phyloP scores from a whole-genome alignment of 1,140 invertebrate species.

The Drosophila lowei region DNA sequence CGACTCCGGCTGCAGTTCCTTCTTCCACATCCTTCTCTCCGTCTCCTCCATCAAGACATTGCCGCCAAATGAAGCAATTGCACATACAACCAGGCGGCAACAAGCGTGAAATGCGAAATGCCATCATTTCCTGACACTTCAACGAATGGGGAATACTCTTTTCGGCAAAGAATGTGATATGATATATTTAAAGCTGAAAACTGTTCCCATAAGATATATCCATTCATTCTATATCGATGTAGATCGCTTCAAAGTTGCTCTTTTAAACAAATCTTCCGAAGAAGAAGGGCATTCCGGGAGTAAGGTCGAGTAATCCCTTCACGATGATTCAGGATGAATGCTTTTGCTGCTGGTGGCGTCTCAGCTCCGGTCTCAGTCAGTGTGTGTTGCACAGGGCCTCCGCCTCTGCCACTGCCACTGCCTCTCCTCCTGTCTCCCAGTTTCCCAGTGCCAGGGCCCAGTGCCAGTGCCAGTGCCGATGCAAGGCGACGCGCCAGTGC shows the following conservation, averaged over 20 bases:
- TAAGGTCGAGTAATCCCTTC: no score
- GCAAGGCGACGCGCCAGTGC: conserved; percentile 37
- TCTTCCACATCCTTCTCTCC: conserved; percentile 3
- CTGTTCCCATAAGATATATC: no score
- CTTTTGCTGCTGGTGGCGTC: conserved; percentile 28
- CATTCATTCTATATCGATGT: no score
- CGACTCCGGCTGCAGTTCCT: no score
- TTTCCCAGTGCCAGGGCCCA: no score
- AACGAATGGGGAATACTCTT: conserved; percentile 14
- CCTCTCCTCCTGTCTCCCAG: no score
- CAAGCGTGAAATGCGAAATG: conserved; percentile 35
- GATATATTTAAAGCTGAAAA: no score
- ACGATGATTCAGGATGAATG: conserved; percentile 26
- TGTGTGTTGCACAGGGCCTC: conserved; percentile 28
- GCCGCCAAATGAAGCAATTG: conserved; percentile 78
- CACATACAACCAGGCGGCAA: conserved; percentile 64
- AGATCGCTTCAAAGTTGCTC: no score
- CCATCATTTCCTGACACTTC: not conserved
- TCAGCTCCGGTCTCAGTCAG: conserved; percentile 18
- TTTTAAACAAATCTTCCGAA: no score
- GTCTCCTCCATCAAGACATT: conserved; percentile 51
- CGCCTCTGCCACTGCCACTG: no score
- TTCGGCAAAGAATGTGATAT: no score
- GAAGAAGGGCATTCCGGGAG: no score
- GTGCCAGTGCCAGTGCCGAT: conserved; percentile 30